These are phyloP conservation scores for Stenichneumon culpator DNA, from an alignment of 2,888 invertebrate genomes.

Conservation along the genomic window DNA sequence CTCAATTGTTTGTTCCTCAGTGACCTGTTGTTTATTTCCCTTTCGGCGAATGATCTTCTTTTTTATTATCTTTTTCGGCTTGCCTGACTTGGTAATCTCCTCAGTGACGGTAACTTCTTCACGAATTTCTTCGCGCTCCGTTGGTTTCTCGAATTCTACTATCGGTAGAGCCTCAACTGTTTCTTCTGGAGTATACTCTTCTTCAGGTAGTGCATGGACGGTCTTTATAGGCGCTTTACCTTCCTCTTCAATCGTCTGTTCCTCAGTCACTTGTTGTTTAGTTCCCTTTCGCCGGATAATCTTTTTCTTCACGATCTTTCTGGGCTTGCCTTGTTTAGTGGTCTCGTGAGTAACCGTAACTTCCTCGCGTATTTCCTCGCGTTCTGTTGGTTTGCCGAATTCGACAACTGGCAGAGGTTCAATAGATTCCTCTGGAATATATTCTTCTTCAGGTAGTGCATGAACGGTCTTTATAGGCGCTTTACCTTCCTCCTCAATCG, in stretches of 20 bases:
- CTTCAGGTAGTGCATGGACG: slow-evolving; percentile 78
- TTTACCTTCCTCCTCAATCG: slow-evolving; percentile 84
- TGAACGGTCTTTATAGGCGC: slow-evolving; percentile 83
- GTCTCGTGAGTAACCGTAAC: slow-evolving; percentile 75
- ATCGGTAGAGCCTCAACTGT: slow-evolving; percentile 40
- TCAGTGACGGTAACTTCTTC: slow-evolving; percentile 83
- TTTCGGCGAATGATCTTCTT: slow-evolving; percentile 80
- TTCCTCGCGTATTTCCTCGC: slow-evolving; percentile 72
- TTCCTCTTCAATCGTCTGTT: slow-evolving; percentile 83
- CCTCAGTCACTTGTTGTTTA: slow-evolving; percentile 84
- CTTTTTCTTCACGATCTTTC: slow-evolving; percentile 81
- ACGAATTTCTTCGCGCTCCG: slow-evolving; percentile 76
- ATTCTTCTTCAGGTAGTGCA: slow-evolving; percentile 76
- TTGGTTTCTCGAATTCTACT: slow-evolving; percentile 48
- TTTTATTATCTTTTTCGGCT: slow-evolving; percentile 74
- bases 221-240: slow-evolving; percentile 82
- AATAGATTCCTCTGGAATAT: slow-evolving; percentile 55
- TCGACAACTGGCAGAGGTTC: slow-evolving; percentile 46
- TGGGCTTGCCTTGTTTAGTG: slow-evolving; percentile 69
- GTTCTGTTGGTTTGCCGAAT: slow-evolving; percentile 66
- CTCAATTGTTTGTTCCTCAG: slow-evolving; percentile 76
- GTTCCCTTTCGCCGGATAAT: slow-evolving; percentile 83
- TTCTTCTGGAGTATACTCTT: slow-evolving; percentile 66
- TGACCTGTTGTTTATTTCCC: slow-evolving; percentile 77
- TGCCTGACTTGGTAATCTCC: slow-evolving; percentile 82